phyloP scores from a whole-genome alignment of 2,888 invertebrate species.

The Dryadula phaetusa region DNA sequence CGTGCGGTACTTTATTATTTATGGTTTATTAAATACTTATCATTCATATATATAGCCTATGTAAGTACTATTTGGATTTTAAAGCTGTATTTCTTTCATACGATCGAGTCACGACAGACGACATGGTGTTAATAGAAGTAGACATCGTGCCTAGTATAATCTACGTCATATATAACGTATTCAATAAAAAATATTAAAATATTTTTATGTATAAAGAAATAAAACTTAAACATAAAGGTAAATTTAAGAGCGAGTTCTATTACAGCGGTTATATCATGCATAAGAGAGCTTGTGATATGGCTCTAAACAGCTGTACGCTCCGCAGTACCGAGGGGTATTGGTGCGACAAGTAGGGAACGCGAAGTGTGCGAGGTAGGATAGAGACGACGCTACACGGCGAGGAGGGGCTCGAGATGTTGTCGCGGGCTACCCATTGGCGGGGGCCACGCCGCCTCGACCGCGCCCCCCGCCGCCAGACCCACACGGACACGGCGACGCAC shows the following conservation, averaged over 20 bases:
- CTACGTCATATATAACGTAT: not conserved
- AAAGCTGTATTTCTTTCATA: not conserved
- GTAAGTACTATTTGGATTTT: not conserved
- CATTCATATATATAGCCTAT: not conserved
- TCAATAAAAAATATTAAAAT: constrained; percentile 23
- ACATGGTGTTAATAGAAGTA: not conserved
- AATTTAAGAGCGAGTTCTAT: constrained; percentile 51
- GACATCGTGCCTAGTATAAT: not conserved
- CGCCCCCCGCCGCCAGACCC: constrained; percentile 69
- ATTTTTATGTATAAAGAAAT: constrained; percentile 45
- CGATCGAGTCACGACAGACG: not conserved
- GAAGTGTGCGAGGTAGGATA: constrained; percentile 53
- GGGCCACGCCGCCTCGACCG: constrained; percentile 64
- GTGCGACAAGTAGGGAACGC: constrained; percentile 59
- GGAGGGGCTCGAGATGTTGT: constrained; percentile 76
- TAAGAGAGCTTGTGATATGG: constrained; percentile 64
- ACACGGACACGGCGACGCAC: constrained; percentile 58
- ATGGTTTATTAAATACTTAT: no score
- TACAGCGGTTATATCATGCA: constrained; percentile 73
- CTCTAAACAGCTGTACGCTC: constrained; percentile 76
- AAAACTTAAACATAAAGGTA: constrained; percentile 50
- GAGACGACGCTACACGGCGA: constrained; percentile 53
- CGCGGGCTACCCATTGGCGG: constrained; percentile 64
- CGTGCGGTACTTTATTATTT: no score
- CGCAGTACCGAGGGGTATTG: constrained; percentile 63